These are phyloP conservation scores for Mechanitis mazaeus DNA, from an alignment of 2,888 invertebrate genomes.

Conservation along the genomic window DNA sequence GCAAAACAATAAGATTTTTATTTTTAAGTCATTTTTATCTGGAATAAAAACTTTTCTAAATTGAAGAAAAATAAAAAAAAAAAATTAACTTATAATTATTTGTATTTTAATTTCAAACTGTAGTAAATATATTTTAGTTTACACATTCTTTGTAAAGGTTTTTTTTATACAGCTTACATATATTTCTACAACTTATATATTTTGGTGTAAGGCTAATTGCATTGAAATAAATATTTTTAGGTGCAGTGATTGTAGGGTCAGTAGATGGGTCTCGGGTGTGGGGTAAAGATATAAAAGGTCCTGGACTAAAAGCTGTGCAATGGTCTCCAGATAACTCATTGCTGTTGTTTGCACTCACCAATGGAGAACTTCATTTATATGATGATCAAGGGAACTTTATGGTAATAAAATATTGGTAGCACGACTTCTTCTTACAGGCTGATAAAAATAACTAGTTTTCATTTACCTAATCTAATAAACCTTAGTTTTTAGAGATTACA, in stretches of 20 bases:
- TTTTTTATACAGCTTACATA: too few species aligned
- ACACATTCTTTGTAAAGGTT: too few species aligned
- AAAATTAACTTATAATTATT: too few species aligned
- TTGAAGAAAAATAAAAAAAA: too few species aligned
- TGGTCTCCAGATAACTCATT: conserved; percentile 97
- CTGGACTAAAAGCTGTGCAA: conserved; percentile 89
- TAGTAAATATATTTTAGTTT: too few species aligned
- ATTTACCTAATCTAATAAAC: not conserved
- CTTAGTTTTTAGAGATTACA: not conserved
- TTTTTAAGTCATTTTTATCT: too few species aligned
- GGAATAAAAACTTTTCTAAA: too few species aligned
- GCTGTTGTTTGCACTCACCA: conserved; percentile 91
- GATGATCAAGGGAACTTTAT: conserved; percentile 92
- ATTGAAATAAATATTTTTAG: conserved; percentile 51
- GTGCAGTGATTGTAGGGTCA: conserved; percentile 95
- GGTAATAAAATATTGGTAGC: conserved; percentile 35
- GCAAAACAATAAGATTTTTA: too few species aligned
- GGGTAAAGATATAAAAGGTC: conserved; percentile 96
- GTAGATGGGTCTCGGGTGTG: conserved; percentile 98
- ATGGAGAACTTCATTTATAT: conserved; percentile 95
- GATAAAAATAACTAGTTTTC: too few species aligned
- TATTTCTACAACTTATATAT: too few species aligned
- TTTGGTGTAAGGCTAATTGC: not conserved
- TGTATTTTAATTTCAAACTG: too few species aligned
- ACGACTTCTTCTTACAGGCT: too few species aligned